Conservation (phyloP, 1,140 invertebrate species). For the Drosophila biarmipes region DNA sequence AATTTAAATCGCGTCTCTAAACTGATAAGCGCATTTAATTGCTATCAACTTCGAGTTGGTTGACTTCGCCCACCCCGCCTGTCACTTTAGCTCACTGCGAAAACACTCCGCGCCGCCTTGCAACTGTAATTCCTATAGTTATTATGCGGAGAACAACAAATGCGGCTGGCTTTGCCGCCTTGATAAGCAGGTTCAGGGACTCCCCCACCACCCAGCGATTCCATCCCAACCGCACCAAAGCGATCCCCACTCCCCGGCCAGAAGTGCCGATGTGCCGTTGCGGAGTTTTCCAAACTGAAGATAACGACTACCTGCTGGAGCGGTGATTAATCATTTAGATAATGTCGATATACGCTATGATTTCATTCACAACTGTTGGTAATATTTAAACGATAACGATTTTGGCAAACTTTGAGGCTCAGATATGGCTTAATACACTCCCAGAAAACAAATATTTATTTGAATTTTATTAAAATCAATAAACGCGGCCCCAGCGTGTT, state of each 20-base stretch:
- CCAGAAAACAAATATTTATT: neutral
- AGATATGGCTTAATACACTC: neutral
- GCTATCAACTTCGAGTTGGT: constrained; percentile 59
- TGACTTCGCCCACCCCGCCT: constrained; percentile 28
- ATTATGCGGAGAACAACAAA: constrained; percentile 66
- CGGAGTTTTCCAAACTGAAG: constrained; percentile 25
- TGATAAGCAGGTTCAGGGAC: constrained; percentile 79
- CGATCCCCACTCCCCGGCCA: constrained; percentile 3
- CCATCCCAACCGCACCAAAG: neutral
- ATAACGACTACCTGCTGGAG: constrained; percentile 7
- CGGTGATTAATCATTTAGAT: constrained; percentile 33
- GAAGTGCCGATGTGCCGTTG: neutral
- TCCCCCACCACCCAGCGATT: constrained; percentile 7
- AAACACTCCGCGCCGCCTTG: constrained; percentile 52
- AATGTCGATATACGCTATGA: constrained; percentile 13
- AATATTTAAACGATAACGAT: constrained; percentile 9
- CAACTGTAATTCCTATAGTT: constrained; percentile 79
- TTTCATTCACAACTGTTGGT: constrained; percentile 29
- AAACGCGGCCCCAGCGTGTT: neutral
- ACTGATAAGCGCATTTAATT: constrained; percentile 80
- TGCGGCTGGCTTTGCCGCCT: constrained; percentile 47
- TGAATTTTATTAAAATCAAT: neutral
- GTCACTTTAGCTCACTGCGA: constrained; percentile 49
- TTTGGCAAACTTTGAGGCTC: constrained; percentile 1
- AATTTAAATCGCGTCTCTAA: constrained; percentile 67